Evolutionary conservation across 2,113 vertebrate species (phyloP), one percentile per base, ranked within the genome.

Genomic region (Andinoacara biseriatus): DNA sequence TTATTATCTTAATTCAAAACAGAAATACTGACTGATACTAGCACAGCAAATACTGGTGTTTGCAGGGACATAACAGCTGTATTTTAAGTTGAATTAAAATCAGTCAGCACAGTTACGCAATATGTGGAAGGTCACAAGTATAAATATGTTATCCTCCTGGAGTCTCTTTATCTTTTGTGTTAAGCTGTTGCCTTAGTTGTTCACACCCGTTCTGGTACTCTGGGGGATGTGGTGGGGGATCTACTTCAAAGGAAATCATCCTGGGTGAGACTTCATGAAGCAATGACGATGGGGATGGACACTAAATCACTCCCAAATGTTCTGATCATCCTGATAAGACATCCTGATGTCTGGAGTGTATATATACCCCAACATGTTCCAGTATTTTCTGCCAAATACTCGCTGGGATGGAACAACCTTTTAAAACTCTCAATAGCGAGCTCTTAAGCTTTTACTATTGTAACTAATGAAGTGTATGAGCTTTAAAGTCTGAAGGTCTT

Each of bases 201-300:
- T 86, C 79, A 81, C 74, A 72, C 80, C 35, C 40, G 62, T 67
- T 69, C 33, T 87, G 76, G 84, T 91, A 80, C 57, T 35, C 58
- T 10, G 20, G 76, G 57, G 58, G 58, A 62, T 84, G 76, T 74
- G 18, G 15, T 10, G 6, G 63, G 40, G 80, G 89, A 82, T 91
- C 49, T 75, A 85, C 88, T 90, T 93, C 83, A 92, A 94, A 93
- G 84, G 46, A 72, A 58, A 74, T 65, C 18, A 72, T 74, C 20
- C 4, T 22, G 40, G 38, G 79, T 57, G 57, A 74, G 67, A 60
- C 46, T 54, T 82, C 26, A 60, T 22, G 10, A 86, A 63, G 74
- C 63, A 59, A 24, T 60, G 69, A 85, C 35, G 14, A 13, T 60
- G 78, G 65, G 58, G 40, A 43, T 54, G 60, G 58, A 57, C 31